These are phyloP conservation scores for Hippoglossus hippoglossus DNA, from an alignment of 2,797 vertebrate genomes.

Conservation along the genomic window DNA sequence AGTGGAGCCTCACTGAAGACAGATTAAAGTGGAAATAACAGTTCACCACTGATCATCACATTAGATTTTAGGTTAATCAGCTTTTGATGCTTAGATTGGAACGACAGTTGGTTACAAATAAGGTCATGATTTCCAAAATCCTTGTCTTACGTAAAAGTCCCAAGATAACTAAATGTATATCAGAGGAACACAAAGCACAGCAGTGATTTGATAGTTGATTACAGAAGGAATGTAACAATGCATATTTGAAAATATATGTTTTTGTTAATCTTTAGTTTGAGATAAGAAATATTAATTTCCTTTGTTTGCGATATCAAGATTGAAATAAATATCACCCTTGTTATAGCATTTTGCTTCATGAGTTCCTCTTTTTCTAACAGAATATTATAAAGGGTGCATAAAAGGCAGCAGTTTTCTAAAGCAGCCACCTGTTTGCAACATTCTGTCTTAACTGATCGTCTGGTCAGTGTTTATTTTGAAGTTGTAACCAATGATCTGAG, in stretches of 20 bases:
- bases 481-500: conserved; percentile 13
- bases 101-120: conserved; percentile 2
- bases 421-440: conserved; percentile 10
- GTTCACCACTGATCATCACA: conserved; percentile 11
- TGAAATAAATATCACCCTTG: conserved; percentile 16
- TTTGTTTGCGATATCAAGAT: not conserved
- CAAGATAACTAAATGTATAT: not conserved
- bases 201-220: too few species aligned
- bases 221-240: not conserved
- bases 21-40: conserved; percentile 21
- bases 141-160: not conserved
- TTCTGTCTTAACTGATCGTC: conserved; percentile 15
- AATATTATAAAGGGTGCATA: not conserved
- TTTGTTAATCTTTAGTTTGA: too few species aligned
- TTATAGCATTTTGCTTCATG: not conserved
- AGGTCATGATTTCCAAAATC: not conserved
- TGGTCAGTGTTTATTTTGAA: conserved; percentile 11
- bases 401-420: conserved; percentile 19
- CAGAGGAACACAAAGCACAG: too few species aligned
- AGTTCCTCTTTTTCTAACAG: not conserved
- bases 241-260: too few species aligned
- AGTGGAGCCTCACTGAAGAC: conserved; percentile 20
- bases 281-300: too few species aligned
- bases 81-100: conserved; percentile 6
- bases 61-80: conserved; percentile 29